Base-by-base conservation (phyloP, 2,113 vertebrate genomes). In the Struthidea cinerea region DNA sequence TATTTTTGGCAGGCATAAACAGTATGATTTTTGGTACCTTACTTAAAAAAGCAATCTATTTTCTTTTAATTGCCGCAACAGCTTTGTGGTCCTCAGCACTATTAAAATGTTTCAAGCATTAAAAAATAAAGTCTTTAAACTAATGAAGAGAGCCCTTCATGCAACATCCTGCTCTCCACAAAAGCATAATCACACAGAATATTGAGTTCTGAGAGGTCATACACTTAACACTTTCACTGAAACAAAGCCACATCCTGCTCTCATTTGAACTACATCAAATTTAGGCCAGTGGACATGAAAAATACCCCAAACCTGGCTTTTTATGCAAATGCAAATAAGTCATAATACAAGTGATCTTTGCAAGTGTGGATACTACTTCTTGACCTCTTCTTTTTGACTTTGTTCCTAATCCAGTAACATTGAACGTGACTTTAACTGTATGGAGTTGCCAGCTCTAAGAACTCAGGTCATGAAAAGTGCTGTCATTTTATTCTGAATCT, bases 1-100 rank as follows among this genome's bases (percentile, higher is more conserved):
- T 96, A 75, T 93, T 96, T 94, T 93, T 94, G 93, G 96, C 90
- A 96, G 53, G 64, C 64, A 19, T 1, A 46, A 75, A 37, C 24
- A 55, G 39, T 26, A 84, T n/a, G 71, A 64, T 71, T 81, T 94
- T 93, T 90, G 79, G 88, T 96, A 77, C 82, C 59, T 93, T 61
- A 53, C 78, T 91, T 89, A 59, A 68, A 74, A 93, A 44, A 46
- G 28, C 46, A 70, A 74, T 65, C 30, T 46, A 56, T 73, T 73
- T 84, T 75, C 53, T 90, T 92, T 83, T 80, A 88, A 84, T 95
- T 86, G 67, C 56, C 82, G 67, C 85, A 84, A 78, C 71, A 84
- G 23, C 61, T 81, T 88, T 88, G 60, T 52, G 37, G 47, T 52
- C 63, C n/a, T 86, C 71, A 60, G 76, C 42, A 33, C 44, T 33